Conservation (phyloP, 2,797 vertebrate genomes). For the Muscicapa striata region DNA sequence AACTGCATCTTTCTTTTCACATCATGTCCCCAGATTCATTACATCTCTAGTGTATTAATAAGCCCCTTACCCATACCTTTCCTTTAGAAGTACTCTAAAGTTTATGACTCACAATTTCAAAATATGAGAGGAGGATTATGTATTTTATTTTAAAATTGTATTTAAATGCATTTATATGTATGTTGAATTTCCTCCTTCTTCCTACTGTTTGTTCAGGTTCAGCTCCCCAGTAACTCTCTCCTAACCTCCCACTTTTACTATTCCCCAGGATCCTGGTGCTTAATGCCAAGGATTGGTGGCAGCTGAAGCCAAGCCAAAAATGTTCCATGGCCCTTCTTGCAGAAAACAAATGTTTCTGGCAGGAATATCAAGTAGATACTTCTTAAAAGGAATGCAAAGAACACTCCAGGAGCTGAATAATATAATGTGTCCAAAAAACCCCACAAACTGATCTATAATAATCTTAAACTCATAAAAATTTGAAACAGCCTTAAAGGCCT, state of each 20-base stretch:
- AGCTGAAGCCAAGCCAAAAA: background rate
- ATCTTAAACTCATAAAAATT: background rate
- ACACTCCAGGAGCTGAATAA: background rate
- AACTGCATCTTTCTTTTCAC: background rate
- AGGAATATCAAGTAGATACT: background rate
- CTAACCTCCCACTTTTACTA: background rate
- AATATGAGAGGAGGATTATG: background rate
- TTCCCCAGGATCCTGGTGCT: background rate
- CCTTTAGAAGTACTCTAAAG: background rate
- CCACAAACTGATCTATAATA: background rate
- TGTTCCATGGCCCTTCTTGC: background rate
- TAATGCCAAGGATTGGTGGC: background rate
- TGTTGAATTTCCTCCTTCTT: background rate
- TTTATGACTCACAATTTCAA: background rate
- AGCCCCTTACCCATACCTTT: background rate
- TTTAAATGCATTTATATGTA: accelerated
- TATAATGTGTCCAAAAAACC: accelerated
- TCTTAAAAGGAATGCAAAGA: background rate
- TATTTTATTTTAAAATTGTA: background rate
- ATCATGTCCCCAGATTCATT: background rate
- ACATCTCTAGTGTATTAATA: background rate
- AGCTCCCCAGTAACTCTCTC: background rate
- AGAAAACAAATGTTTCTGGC: background rate
- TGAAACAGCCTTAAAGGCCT: background rate
- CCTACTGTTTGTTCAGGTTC: background rate